Percentiles rank a stretch among this genome's conserved stretches.
Evolutionary conservation across 2,797 vertebrate species (phyloP).

Genomic region (Onychomys leucogaster): DNA sequence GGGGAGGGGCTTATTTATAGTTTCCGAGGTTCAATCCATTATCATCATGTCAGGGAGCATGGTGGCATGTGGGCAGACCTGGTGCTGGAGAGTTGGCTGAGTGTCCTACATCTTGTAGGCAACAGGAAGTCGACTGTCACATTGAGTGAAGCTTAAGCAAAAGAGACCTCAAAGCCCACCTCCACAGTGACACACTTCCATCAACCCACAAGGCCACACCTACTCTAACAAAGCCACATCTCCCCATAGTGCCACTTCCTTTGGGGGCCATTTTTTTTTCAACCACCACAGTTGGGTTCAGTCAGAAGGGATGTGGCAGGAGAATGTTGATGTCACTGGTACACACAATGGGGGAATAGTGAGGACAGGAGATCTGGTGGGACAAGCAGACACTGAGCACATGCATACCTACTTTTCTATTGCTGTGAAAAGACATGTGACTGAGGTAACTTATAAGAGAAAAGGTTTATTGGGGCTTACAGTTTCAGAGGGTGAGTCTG

Average conservation of each 20-base stretch:
- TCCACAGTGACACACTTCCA: neutral
- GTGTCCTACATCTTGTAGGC: neutral
- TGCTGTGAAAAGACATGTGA: too few relatives aligned
- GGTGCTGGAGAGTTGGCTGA: neutral
- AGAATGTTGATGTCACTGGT: neutral
- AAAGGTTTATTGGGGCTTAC: neutral
- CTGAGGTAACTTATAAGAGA: neutral
- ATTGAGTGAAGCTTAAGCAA: neutral
- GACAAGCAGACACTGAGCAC: neutral
- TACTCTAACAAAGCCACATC: neutral
- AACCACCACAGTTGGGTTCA: neutral
- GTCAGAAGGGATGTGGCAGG: neutral
- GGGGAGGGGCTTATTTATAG: neutral
- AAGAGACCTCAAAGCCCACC: neutral
- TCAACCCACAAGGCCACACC: neutral
- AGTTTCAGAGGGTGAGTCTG: neutral
- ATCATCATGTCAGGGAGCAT: accelerated
- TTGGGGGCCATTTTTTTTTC: neutral
- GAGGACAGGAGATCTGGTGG: neutral
- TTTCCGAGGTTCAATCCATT: neutral
- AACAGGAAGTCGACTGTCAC: neutral
- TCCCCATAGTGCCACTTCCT: neutral
- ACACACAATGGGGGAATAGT: neutral
- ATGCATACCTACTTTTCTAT: neutral
- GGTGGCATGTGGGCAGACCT: neutral